Evolutionary conservation across 2,888 invertebrate species (phyloP).

Genomic region (Campoletis raptor): DNA sequence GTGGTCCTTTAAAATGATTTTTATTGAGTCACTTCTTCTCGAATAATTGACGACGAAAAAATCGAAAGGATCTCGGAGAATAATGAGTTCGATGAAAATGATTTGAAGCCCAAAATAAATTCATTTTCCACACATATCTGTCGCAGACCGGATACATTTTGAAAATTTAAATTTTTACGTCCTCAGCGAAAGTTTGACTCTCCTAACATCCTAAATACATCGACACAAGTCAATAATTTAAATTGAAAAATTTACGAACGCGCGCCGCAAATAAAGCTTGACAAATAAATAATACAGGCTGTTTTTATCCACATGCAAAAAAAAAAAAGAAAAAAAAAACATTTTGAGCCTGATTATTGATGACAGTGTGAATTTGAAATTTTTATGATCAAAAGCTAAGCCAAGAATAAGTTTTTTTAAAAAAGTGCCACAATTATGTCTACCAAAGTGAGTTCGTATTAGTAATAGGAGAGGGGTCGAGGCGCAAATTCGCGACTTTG

Average conservation of each 20-base stretch:
- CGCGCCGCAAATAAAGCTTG: neutral
- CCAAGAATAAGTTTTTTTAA: constrained; percentile 2
- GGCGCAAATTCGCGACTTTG: constrained; percentile 48
- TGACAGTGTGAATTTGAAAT: constrained; percentile 1
- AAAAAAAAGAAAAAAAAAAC: neutral
- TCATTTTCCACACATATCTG: neutral
- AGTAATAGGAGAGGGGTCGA: constrained; percentile 27
- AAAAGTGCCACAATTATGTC: constrained; percentile 20
- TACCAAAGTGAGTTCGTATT: constrained; percentile 18
- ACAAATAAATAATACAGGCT: neutral
- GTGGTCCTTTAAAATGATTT: neutral
- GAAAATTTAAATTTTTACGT: neutral
- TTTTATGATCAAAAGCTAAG: constrained; percentile 26
- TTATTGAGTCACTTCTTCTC: neutral
- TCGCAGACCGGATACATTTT: neutral
- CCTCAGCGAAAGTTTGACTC: neutral
- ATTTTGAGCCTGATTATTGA: neutral
- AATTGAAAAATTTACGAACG: neutral
- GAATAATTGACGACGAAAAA: too few species aligned
- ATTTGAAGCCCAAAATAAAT: neutral
- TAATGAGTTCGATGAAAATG: neutral
- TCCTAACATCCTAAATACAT: neutral
- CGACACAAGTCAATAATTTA: neutral
- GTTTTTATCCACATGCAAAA: constrained; percentile 11
- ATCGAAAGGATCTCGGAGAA: neutral